A percentile compares a stretch with the other conserved stretches of the same genome.
Evolutionary conservation across 1,140 invertebrate species (phyloP).

Genomic region (Drosophila lacertosa): DNA sequence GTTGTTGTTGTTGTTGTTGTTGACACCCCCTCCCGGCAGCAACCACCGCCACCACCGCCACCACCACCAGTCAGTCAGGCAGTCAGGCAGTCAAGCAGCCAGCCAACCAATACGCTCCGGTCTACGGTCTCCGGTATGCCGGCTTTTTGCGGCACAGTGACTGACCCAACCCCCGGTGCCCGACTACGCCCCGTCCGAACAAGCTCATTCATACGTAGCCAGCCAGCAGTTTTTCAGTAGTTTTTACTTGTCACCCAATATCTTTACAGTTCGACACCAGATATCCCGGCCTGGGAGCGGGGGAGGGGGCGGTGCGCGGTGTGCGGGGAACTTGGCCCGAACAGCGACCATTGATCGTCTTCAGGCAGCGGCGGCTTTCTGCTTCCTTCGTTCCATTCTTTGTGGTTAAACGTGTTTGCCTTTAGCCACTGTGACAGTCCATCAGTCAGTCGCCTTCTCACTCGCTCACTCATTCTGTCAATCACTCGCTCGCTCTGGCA

Average conservation of each 20-base stretch:
- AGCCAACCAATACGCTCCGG: conserved; percentile 68
- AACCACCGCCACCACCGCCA: conserved; percentile 47
- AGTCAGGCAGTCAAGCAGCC: conserved; percentile 31
- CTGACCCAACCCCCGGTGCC: conserved; percentile 52
- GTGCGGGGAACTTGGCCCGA: not conserved
- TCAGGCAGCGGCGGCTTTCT: conserved; percentile 49
- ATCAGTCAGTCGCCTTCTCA: conserved; percentile 23
- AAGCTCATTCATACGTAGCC: conserved; percentile 74
- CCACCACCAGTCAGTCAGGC: conserved; percentile 6
- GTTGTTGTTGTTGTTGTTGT: conserved; percentile 16
- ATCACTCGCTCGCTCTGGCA: conserved; percentile 17
- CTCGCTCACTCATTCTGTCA: conserved; percentile 19
- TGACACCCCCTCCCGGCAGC: conserved; percentile 35
- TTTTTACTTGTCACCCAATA: conserved; percentile 84
- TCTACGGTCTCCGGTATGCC: conserved; percentile 50
- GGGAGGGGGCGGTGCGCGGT: conserved; percentile 16
- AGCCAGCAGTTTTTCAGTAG: conserved; percentile 80
- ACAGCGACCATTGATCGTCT: conserved; percentile 75
- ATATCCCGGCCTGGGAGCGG: conserved; percentile 40
- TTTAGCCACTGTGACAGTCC: conserved; percentile 49
- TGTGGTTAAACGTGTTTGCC: conserved; percentile 75
- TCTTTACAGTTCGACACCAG: conserved; percentile 79
- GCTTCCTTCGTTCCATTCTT: conserved; percentile 79
- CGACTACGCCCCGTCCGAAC: conserved; percentile 38
- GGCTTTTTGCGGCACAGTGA: conserved; percentile 73